Conservation (phyloP, 2,113 vertebrate species). For the Plotosus lineatus region DNA sequence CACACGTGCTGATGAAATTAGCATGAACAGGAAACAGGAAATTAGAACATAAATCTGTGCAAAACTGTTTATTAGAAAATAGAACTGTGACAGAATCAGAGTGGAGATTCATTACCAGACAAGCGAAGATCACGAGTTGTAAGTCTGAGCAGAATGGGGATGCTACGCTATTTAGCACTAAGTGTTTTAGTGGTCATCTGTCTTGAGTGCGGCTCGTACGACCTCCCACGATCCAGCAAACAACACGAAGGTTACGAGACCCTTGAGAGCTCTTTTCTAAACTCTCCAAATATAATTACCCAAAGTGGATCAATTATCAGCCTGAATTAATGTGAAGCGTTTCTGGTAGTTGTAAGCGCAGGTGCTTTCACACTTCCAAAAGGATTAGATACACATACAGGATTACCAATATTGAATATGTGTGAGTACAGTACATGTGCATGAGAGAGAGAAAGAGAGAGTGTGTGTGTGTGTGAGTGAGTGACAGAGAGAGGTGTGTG, state of each 20-base stretch:
- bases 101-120: not conserved
- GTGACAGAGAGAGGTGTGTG: too few species aligned
- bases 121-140: not conserved
- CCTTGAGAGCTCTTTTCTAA: not conserved
- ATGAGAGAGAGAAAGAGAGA: not conserved
- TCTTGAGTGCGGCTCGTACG: not conserved
- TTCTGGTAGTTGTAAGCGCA: not conserved
- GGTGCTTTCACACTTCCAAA: conserved; percentile 6
- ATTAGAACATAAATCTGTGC: not conserved
- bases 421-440: not conserved
- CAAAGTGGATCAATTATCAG: conserved; percentile 25
- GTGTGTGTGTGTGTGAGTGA: not conserved
- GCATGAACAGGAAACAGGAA: not conserved
- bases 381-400: not conserved
- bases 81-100: not conserved
- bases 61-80: too few species aligned
- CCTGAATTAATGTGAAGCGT: conserved; percentile 5
- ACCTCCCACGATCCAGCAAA: not conserved
- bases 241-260: not conserved
- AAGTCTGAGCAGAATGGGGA: not conserved
- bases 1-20: not conserved
- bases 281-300: conserved; percentile 1
- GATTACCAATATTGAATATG: not conserved
- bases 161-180: too few species aligned
- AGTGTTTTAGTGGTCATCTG: not conserved